Evolutionary conservation across 2,888 invertebrate species (phyloP).

Genomic region (Tetrapedia diversipes): DNA sequence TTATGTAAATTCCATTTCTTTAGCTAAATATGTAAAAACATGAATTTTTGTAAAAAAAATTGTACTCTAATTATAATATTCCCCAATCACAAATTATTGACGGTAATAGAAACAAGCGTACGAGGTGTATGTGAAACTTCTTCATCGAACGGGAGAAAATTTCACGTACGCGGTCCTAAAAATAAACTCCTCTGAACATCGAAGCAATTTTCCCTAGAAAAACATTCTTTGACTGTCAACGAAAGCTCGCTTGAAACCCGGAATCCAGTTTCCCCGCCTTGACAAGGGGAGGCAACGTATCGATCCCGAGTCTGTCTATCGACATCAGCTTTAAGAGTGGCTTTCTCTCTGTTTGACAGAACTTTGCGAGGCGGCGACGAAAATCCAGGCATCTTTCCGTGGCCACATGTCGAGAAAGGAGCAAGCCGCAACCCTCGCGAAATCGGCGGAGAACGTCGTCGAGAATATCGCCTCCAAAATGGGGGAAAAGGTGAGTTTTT

Average conservation of each 20-base stretch:
- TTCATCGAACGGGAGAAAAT: no score
- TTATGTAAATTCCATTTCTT: no score
- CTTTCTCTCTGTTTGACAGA: conserved; percentile 84
- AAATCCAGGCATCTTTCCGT: conserved; percentile 96
- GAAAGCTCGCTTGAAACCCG: conserved; percentile 1
- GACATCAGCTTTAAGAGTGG: conserved; percentile 28
- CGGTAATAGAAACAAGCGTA: no score
- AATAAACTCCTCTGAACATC: not conserved
- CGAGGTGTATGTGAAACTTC: no score
- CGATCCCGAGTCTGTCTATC: conserved; percentile 26
- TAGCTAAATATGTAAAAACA: no score
- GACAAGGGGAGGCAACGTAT: conserved; percentile 33
- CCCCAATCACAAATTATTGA: no score
- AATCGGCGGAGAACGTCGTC: conserved; percentile 77
- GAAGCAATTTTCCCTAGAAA: not conserved
- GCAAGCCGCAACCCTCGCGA: conserved; percentile 72
- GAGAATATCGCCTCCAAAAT: conserved; percentile 77
- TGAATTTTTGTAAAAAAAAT: no score
- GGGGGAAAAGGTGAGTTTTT: conserved; percentile 79
- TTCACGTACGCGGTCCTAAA: no score
- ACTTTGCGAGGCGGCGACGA: conserved; percentile 92
- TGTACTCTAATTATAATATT: no score
- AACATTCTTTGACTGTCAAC: not conserved
- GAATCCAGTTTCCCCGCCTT: conserved; percentile 16
- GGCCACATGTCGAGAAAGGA: conserved; percentile 94